phyloP scores from a whole-genome alignment of 2,797 vertebrate species.

The Crenichthys baileyi region DNA sequence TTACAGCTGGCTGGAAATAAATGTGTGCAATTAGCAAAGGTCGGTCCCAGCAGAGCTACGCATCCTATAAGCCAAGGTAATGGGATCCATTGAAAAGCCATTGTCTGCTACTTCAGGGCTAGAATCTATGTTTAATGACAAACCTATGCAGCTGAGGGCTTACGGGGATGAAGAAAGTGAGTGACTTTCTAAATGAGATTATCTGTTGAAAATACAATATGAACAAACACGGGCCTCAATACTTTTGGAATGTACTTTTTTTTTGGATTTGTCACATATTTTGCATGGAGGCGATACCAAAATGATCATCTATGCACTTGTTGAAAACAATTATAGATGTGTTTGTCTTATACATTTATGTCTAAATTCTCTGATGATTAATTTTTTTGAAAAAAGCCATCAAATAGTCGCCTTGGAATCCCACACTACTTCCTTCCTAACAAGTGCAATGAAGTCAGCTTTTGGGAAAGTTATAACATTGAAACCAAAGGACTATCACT shows the following conservation, averaged over 20 bases:
- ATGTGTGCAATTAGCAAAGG: constrained; percentile 75
- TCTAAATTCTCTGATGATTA: constrained; percentile 27
- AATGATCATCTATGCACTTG: constrained; percentile 40
- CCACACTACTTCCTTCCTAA: too few relatives aligned
- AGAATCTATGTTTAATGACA: constrained; percentile 68
- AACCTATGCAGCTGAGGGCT: constrained; percentile 61
- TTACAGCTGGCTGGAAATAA: constrained; percentile 75
- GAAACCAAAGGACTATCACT: too few relatives aligned
- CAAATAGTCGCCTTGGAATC: constrained; percentile 9
- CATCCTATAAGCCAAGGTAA: constrained; percentile 71
- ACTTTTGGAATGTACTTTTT: constrained; percentile 30
- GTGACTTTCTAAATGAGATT: constrained; percentile 2
- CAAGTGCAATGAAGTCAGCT: too few relatives aligned
- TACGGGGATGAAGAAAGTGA: constrained; percentile 6
- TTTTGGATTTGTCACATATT: constrained; percentile 16
- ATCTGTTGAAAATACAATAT: constrained; percentile 10
- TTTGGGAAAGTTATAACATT: too few relatives aligned
- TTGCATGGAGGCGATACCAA: constrained; percentile 27
- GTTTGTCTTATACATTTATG: constrained; percentile 43
- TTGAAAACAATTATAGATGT: constrained; percentile 41
- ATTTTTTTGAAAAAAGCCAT: constrained; percentile 36
- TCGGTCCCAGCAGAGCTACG: constrained; percentile 68
- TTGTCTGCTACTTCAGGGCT: constrained; percentile 66
- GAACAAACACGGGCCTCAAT: constrained; percentile 8
- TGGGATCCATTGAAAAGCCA: constrained; percentile 76